These are phyloP conservation scores for Loripinus fragilis DNA, from an alignment of 2,888 invertebrate species.

Conservation along the genomic window DNA sequence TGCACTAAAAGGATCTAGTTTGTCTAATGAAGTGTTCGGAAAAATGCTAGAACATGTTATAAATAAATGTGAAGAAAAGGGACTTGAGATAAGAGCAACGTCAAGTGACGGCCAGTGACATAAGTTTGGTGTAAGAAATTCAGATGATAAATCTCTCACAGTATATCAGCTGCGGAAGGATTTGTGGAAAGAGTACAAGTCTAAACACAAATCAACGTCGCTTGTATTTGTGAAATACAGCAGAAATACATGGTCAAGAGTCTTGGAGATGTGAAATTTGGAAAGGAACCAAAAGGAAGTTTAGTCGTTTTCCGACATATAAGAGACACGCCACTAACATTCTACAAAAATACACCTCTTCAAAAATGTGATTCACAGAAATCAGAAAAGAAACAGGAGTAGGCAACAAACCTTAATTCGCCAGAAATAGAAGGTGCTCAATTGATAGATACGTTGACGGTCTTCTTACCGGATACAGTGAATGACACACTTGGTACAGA, in stretches of 20 bases:
- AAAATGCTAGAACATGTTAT: conserved; percentile 25
- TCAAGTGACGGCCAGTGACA: conserved; percentile 45
- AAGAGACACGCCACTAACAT: background rate
- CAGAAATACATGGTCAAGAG: background rate
- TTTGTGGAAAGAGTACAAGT: conserved; percentile 9
- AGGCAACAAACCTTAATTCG: background rate
- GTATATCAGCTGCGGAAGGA: conserved; percentile 26
- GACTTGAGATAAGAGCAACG: conserved; percentile 30
- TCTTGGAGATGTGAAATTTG: background rate
- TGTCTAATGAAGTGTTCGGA: conserved; percentile 17
- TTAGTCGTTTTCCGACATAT: background rate
- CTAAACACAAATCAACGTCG: background rate
- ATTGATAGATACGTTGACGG: background rate
- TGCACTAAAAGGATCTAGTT: conserved; percentile 37
- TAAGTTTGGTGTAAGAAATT: conserved; percentile 27
- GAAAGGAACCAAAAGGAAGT: background rate
- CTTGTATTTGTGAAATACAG: background rate
- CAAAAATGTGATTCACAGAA: background rate
- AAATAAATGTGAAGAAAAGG: conserved; percentile 22
- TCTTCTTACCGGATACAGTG: background rate
- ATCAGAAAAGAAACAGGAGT: background rate
- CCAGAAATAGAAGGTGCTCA: background rate
- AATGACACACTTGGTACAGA: background rate
- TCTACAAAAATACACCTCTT: background rate
- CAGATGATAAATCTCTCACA: conserved; percentile 24